Conservation (phyloP, 2,888 invertebrate genomes). For the Isotomurus palustris region DNA sequence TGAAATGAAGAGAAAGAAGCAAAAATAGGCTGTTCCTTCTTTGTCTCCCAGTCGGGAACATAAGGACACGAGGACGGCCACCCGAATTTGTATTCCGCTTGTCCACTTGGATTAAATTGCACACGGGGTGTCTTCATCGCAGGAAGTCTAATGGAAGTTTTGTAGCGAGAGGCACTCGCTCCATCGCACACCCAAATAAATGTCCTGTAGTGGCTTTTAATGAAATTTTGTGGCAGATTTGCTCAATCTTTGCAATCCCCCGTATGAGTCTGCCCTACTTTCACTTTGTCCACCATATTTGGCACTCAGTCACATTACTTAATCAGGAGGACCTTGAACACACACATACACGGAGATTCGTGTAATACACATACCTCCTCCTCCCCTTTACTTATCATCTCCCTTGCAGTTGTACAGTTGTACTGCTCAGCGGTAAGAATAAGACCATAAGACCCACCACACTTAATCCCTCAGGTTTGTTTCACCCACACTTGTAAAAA, state of each 20-base stretch:
- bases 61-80: neutral
- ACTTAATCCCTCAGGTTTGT: too few relatives aligned
- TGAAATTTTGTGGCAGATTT: neutral
- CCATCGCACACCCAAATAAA: neutral
- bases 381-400: too few relatives aligned
- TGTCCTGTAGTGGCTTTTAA: neutral
- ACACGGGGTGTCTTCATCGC: slow-evolving; percentile 1
- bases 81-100: slow-evolving; percentile 6
- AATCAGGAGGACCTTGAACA: too few relatives aligned
- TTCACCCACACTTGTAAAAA: too few relatives aligned
- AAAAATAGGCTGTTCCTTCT: neutral
- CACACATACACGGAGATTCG: too few relatives aligned
- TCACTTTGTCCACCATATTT: neutral
- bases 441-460: too few relatives aligned
- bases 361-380: too few relatives aligned
- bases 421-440: too few relatives aligned
- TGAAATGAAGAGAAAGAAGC: slow-evolving; percentile 5
- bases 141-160: neutral
- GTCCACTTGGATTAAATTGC: slow-evolving; percentile 9
- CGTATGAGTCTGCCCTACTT: neutral
- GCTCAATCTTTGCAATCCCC: neutral
- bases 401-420: too few relatives aligned
- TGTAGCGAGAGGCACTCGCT: neutral
- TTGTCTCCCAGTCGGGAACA: neutral
- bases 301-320: too few relatives aligned